Evolutionary conservation across 1,140 invertebrate genomes (phyloP).

Genomic region (Rhagoletis pomonella): DNA sequence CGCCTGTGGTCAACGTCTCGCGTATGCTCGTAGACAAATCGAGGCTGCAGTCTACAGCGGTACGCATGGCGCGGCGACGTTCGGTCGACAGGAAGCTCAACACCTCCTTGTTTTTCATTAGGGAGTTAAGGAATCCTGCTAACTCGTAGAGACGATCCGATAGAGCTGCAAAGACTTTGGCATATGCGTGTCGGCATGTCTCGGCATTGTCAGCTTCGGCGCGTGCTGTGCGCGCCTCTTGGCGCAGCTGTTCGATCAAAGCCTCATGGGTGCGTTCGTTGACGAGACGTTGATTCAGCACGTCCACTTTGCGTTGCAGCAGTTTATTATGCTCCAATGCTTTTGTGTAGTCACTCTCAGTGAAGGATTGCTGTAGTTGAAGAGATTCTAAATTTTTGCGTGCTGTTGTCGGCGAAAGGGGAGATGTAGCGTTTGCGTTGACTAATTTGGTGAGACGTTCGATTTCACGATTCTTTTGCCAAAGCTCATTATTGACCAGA

Average conservation of each 20-base stretch:
- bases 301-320: conserved; percentile 68
- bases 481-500: conserved; percentile 81
- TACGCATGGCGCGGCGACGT: conserved; percentile 75
- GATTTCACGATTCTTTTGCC: conserved; percentile 83
- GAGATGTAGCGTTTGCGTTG: conserved; percentile 6
- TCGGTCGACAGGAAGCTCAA: conserved; percentile 75
- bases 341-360: conserved; percentile 65
- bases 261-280: conserved; percentile 65
- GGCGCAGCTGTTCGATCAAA: conserved; percentile 65
- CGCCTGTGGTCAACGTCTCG: conserved; percentile 71
- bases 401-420: conserved; percentile 58
- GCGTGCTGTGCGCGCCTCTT: conserved; percentile 71
- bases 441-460: conserved; percentile 77
- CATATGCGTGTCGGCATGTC: conserved; percentile 78
- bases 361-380: conserved; percentile 65
- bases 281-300: conserved; percentile 69
- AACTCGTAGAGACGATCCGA: conserved; percentile 81
- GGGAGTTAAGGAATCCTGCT: conserved; percentile 82
- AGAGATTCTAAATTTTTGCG: conserved; percentile 42
- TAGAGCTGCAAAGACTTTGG: conserved; percentile 79
- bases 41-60: conserved; percentile 77
- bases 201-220: conserved; percentile 71
- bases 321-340: conserved; percentile 69
- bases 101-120: conserved; percentile 80
- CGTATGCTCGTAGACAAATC: conserved; percentile 77